These are phyloP conservation scores for Sebastes aleutianus DNA, from an alignment of 2,797 vertebrate genomes.

Conservation along the genomic window DNA sequence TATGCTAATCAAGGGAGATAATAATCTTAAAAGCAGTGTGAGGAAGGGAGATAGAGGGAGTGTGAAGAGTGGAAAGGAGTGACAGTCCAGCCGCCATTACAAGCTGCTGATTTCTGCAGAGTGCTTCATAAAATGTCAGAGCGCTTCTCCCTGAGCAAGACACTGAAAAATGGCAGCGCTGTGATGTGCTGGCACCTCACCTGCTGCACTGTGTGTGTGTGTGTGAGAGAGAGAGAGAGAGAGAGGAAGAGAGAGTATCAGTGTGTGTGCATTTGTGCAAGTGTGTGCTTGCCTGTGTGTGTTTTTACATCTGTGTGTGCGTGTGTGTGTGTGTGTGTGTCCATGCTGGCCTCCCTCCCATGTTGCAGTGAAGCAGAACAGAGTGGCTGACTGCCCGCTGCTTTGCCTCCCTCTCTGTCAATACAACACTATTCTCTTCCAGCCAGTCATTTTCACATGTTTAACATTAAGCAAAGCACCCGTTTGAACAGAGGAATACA, in stretches of 20 bases:
- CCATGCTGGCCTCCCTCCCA: slow-evolving; percentile 75
- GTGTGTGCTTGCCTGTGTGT: slow-evolving; percentile 42
- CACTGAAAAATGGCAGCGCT: slow-evolving; percentile 85
- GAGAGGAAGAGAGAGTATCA: slow-evolving; percentile 15
- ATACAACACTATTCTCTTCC: slow-evolving; percentile 77
- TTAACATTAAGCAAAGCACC: slow-evolving; percentile 73
- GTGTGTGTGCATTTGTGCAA: slow-evolving; percentile 49
- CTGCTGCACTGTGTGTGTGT: slow-evolving; percentile 78
- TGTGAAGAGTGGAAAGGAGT: slow-evolving; percentile 72
- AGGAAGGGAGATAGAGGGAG: slow-evolving; percentile 65
- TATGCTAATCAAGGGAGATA: slow-evolving; percentile 82
- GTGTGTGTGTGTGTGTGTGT: slow-evolving; percentile 41
- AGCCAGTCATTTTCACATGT: slow-evolving; percentile 76
- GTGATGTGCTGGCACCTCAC: slow-evolving; percentile 85
- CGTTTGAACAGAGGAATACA: slow-evolving; percentile 58
- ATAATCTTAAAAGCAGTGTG: slow-evolving; percentile 75
- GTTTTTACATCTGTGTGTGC: background rate
- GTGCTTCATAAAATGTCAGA: slow-evolving; percentile 88
- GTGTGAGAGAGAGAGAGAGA: slow-evolving; percentile 10
- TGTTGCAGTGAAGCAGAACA: slow-evolving; percentile 82
- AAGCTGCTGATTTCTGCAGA: slow-evolving; percentile 83
- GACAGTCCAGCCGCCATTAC: slow-evolving; percentile 86
- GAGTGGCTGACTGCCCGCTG: slow-evolving; percentile 81
- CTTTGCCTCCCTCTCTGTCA: slow-evolving; percentile 79
- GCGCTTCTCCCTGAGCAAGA: slow-evolving; percentile 86